Conservation (phyloP, 2,797 vertebrate genomes). For the Poecilia velifera region DNA sequence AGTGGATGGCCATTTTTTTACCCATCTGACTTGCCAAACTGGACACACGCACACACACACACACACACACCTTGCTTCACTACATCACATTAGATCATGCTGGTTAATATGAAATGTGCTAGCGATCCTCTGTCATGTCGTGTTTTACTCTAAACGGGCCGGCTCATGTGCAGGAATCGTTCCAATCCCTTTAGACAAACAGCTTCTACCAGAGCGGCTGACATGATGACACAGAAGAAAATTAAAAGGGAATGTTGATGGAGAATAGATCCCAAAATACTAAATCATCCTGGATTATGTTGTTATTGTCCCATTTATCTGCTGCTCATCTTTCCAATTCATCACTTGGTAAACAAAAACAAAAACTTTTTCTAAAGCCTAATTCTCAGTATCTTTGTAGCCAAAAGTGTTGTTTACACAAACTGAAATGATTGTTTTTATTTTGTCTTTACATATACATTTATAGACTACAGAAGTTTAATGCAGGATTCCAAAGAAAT, state of each 20-base stretch:
- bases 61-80: not conserved
- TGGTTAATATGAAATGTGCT: not conserved
- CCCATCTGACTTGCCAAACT: not conserved
- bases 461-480: not conserved
- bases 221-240: not conserved
- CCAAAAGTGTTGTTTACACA: not conserved
- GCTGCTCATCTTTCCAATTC: not conserved
- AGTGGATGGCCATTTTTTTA: conserved; percentile 58
- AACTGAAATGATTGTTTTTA: not conserved
- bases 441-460: not conserved
- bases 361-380: not conserved
- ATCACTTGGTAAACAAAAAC: not conserved
- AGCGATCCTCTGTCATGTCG: not conserved
- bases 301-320: not conserved
- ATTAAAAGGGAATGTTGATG: not conserved
- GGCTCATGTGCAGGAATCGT: not conserved
- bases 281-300: not conserved
- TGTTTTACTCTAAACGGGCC: not conserved
- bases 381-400: not conserved
- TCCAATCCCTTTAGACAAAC: not conserved
- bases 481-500: not conserved
- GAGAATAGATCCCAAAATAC: not conserved
- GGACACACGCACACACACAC: not conserved
- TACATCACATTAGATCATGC: conserved; percentile 12
- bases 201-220: not conserved